Evolutionary conservation across 2,113 vertebrate species (phyloP).

Genomic region (Dicrurus megarhynchus): DNA sequence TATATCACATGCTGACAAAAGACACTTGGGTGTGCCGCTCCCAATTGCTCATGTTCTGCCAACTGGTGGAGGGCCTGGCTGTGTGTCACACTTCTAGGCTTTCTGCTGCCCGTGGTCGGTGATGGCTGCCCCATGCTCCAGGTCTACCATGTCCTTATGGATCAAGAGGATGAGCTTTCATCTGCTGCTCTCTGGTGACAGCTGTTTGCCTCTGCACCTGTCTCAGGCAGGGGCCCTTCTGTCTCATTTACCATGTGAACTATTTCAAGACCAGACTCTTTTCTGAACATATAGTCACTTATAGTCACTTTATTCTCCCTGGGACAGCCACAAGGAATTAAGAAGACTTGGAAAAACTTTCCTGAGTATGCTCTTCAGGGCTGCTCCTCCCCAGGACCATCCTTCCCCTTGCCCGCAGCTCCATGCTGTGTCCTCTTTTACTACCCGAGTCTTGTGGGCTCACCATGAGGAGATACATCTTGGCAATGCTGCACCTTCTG

Average conservation of each 20-base stretch:
- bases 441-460: rapidly evolving
- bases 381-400: background rate
- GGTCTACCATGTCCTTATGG: background rate
- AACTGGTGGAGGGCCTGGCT: background rate
- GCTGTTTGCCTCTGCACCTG: background rate
- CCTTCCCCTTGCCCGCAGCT: background rate
- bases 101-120: rapidly evolving
- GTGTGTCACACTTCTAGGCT: background rate
- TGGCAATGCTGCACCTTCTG: background rate
- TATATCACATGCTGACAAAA: background rate
- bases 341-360: background rate
- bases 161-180: background rate
- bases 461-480: background rate
- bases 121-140: background rate
- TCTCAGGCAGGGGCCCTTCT: background rate
- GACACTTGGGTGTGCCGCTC: too few relatives aligned
- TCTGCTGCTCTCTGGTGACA: background rate
- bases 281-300: background rate
- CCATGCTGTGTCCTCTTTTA: background rate
- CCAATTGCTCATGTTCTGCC: background rate
- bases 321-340: background rate
- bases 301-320: background rate
- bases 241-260: background rate
- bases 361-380: background rate
- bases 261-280: background rate